These are phyloP conservation scores for Drosophila triauraria DNA, from an alignment of 1,140 invertebrate genomes.

Conservation along the genomic window DNA sequence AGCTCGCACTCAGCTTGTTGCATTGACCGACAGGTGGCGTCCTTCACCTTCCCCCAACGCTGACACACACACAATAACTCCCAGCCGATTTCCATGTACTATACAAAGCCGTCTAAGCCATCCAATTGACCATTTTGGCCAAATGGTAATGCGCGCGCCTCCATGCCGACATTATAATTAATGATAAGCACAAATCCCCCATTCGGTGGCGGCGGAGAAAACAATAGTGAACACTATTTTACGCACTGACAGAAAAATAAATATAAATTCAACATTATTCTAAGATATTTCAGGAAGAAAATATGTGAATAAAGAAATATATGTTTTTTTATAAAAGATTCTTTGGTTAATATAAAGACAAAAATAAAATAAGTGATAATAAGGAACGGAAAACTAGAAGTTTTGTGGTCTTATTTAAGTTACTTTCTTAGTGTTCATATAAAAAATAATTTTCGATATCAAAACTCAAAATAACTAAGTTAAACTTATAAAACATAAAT, in stretches of 20 bases:
- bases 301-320: no score
- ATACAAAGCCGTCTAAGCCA: conserved; percentile 27
- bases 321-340: no score
- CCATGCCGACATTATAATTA: conserved; percentile 75
- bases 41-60: not conserved
- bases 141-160: conserved; percentile 74
- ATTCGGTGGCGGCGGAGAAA: conserved; percentile 33
- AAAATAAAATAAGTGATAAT: no score
- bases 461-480: no score
- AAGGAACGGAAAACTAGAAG: no score
- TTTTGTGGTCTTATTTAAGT: no score
- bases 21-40: conserved; percentile 29
- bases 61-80: not conserved
- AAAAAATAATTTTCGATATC: no score
- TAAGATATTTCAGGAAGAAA: not conserved
- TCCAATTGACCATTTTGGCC: conserved; percentile 69
- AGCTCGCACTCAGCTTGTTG: conserved; percentile 3
- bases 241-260: conserved; percentile 5
- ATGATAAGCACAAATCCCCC: conserved; percentile 61
- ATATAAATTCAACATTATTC: not conserved
- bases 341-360: no score
- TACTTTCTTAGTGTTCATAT: no score
- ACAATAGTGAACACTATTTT: conserved; percentile 62
- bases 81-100: conserved; percentile 22
- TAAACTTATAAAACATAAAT: no score